Conservation (phyloP, 2,113 vertebrate species). For the Engystomops pustulosus region DNA sequence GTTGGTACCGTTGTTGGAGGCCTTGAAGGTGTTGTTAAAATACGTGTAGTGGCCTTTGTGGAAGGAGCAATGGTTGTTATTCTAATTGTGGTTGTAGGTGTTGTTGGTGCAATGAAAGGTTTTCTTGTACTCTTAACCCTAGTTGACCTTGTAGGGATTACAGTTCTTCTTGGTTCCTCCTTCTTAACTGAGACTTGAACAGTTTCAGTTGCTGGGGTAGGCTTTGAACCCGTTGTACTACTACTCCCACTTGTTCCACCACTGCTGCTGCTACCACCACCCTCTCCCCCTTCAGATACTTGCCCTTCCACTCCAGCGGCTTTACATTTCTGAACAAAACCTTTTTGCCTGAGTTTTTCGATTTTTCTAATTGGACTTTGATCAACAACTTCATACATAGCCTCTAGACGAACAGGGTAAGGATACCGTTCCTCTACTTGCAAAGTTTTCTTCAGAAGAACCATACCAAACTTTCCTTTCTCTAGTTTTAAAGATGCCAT, state of each 20-base stretch:
- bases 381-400: conserved; percentile 94
- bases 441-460: conserved; percentile 92
- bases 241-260: conserved; percentile 31
- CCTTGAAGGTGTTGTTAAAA: conserved; percentile 66
- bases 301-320: conserved; percentile 92
- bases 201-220: conserved; percentile 62
- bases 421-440: conserved; percentile 96
- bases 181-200: conserved; percentile 72
- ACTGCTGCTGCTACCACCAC: conserved; percentile 31
- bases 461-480: conserved; percentile 97
- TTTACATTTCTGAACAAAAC: conserved; percentile 93
- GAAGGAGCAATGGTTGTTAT: conserved; percentile 66
- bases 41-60: conserved; percentile 67
- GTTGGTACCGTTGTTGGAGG: conserved; percentile 65
- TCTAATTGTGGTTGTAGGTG: conserved; percentile 64
- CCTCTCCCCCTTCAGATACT: conserved; percentile 77
- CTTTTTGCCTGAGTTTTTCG: conserved; percentile 93
- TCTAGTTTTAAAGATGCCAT: conserved; percentile 95
- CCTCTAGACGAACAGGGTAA: conserved; percentile 94
- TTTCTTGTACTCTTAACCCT: conserved; percentile 72
- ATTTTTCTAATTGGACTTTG: conserved; percentile 88
- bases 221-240: conserved; percentile 28
- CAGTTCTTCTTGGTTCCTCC: conserved; percentile 70
- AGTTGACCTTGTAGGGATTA: conserved; percentile 69
- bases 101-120: conserved; percentile 56